These are phyloP conservation scores for Sycophila texana DNA, from an alignment of 2,888 invertebrate genomes.

Conservation along the genomic window DNA sequence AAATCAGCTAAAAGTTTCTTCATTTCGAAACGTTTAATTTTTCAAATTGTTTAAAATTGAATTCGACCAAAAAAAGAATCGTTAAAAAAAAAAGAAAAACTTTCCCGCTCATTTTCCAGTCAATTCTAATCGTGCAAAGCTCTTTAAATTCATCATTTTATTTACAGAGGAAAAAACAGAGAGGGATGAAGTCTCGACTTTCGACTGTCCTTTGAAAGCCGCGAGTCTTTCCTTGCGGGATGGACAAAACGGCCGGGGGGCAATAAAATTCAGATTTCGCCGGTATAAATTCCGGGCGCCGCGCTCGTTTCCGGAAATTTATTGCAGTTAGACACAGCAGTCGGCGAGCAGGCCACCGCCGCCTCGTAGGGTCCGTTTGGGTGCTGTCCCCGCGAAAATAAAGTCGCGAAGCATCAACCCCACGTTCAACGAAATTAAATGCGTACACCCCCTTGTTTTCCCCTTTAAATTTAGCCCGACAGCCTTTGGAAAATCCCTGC, in stretches of 20 bases:
- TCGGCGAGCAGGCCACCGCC: background rate
- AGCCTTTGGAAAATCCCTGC: background rate
- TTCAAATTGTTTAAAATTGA: no score
- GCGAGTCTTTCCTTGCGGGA: slow-evolving; percentile 45
- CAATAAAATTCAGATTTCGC: slow-evolving; percentile 66
- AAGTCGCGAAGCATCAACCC: background rate
- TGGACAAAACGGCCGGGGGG: slow-evolving; percentile 43
- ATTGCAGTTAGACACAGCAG: slow-evolving; percentile 44
- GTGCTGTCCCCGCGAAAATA: background rate
- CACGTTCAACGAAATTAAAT: slow-evolving; percentile 42
- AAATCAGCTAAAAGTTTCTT: no score
- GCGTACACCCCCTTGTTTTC: slow-evolving; percentile 2
- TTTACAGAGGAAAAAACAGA: no score
- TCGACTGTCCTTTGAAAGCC: background rate
- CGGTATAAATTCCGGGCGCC: slow-evolving; percentile 48
- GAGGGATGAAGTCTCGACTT: background rate
- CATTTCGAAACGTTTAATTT: no score
- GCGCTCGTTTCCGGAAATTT: slow-evolving; percentile 61
- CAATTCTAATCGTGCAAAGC: background rate
- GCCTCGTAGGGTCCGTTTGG: slow-evolving; percentile 15
- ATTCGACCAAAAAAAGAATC: no score
- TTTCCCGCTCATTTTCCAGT: no score
- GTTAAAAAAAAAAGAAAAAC: no score
- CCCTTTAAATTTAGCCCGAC: slow-evolving; percentile 28
- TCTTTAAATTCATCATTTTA: background rate